Evolutionary conservation across 2,113 vertebrate genomes (phyloP).

Genomic region (Tympanuchus pallidicinctus): DNA sequence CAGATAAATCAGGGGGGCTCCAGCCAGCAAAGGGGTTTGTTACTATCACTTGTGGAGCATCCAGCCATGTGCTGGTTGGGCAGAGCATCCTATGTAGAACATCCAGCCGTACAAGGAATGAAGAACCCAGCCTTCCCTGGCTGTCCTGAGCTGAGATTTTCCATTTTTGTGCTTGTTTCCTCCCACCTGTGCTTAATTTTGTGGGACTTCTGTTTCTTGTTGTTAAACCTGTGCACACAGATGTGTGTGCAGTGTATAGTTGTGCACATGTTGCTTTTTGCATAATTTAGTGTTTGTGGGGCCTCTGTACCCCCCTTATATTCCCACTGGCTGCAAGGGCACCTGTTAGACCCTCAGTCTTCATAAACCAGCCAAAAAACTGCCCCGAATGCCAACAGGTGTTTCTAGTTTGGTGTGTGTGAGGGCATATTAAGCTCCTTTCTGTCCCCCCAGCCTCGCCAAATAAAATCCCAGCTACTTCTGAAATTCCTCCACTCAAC

Average conservation of each 20-base stretch:
- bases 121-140: neutral
- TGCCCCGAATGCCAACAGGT: neutral
- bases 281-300: rapidly evolving
- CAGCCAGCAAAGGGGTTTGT: neutral
- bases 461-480: neutral
- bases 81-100: no score
- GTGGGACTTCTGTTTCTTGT: neutral
- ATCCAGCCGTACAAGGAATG: neutral
- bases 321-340: neutral
- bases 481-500: neutral
- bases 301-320: neutral
- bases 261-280: neutral
- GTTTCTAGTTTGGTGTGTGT: neutral
- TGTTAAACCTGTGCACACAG: neutral
- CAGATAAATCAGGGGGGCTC: neutral
- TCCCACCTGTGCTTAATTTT: neutral
- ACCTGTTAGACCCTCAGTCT: neutral
- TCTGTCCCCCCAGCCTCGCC: neutral
- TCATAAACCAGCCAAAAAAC: neutral
- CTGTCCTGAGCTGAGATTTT: neutral
- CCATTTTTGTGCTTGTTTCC: neutral
- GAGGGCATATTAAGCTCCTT: neutral
- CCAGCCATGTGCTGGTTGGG: no score
- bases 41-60: no score
- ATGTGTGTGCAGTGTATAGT: rapidly evolving